Percentiles rank a stretch among this genome's conserved stretches.
Evolutionary conservation across 2,797 vertebrate genomes (phyloP).

Genomic region (Lepidocolaptes lacrymiger): DNA sequence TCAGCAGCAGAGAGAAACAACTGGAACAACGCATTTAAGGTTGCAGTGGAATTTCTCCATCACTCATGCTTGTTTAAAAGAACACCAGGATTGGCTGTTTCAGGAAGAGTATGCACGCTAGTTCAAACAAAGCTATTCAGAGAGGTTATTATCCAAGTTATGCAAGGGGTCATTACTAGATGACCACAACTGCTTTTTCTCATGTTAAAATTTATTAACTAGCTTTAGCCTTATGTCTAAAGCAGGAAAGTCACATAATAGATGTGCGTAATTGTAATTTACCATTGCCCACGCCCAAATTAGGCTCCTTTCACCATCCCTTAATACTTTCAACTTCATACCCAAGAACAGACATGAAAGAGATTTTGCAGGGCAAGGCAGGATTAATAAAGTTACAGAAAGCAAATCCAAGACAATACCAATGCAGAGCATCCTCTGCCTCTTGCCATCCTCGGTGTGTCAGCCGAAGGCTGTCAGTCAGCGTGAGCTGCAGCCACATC

Average conservation of each 20-base stretch:
- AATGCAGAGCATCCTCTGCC: neutral
- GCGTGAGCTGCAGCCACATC: neutral
- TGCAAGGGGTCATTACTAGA: constrained; percentile 63
- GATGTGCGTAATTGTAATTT: neutral
- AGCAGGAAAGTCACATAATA: constrained; percentile 30
- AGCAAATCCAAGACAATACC: neutral
- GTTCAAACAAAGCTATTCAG: constrained; percentile 61
- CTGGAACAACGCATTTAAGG: neutral
- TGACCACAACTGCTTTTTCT: constrained; percentile 64
- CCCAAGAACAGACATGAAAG: constrained; percentile 40
- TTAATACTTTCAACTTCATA: neutral
- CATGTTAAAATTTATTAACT: constrained; percentile 57
- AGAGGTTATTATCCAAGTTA: constrained; percentile 49
- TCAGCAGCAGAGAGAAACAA: neutral
- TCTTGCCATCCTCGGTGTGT: accelerated
- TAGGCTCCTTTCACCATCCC: constrained; percentile 24
- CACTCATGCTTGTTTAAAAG: constrained; percentile 40
- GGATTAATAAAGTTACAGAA: constrained; percentile 20
- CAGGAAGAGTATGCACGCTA: constrained; percentile 16
- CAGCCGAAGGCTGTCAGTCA: neutral
- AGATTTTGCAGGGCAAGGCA: neutral
- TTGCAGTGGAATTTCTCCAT: constrained; percentile 51
- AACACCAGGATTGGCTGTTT: constrained; percentile 14
- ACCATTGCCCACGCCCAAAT: neutral
- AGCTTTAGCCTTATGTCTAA: constrained; percentile 8